These are phyloP conservation scores for Acanthosoma haemorrhoidale DNA, from an alignment of 2,888 invertebrate species.

Conservation along the genomic window DNA sequence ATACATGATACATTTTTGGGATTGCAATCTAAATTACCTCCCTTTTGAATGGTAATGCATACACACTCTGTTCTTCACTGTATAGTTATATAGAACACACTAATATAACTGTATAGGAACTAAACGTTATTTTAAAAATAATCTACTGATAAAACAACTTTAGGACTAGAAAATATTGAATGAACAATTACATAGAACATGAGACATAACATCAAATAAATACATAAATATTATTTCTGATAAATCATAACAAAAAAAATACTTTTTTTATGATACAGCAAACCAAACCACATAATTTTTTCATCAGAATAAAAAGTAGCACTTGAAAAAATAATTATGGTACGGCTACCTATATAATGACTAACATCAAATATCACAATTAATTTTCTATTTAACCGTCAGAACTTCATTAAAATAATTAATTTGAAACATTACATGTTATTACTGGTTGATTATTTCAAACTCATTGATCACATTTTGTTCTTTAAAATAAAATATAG, in stretches of 20 bases:
- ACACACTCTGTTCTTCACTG: too few relatives aligned
- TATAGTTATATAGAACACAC: too few relatives aligned
- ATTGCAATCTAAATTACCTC: too few relatives aligned
- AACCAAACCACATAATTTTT: background rate
- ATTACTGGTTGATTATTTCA: background rate
- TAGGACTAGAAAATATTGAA: background rate
- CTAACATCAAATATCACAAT: conserved; percentile 21
- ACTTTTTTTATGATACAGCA: background rate
- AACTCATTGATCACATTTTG: background rate
- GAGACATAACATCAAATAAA: background rate
- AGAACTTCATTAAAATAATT: conserved; percentile 3
- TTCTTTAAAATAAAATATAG: background rate
- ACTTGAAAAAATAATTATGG: background rate
- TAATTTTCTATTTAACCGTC: background rate
- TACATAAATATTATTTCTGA: background rate
- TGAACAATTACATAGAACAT: background rate
- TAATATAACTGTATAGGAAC: too few relatives aligned
- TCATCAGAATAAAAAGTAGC: background rate
- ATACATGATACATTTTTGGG: too few relatives aligned
- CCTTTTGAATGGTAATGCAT: too few relatives aligned
- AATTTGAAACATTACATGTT: background rate
- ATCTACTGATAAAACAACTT: too few relatives aligned
- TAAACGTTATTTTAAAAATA: too few relatives aligned
- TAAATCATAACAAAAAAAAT: background rate
- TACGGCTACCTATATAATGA: background rate